Base-by-base conservation (phyloP, 2,113 vertebrate genomes). In the Saccopteryx bilineata region DNA sequence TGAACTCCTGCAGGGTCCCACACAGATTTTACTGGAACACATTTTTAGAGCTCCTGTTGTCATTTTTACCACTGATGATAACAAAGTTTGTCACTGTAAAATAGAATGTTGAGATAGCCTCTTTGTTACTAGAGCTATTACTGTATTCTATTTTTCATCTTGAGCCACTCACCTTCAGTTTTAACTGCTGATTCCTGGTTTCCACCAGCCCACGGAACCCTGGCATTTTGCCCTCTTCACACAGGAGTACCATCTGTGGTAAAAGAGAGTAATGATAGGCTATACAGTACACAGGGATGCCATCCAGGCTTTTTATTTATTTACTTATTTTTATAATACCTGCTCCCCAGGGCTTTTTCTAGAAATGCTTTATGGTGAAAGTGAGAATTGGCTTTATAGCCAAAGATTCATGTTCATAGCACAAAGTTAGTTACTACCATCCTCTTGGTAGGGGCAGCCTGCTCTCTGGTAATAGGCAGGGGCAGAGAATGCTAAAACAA, bases 161-260 rank as follows among this genome's bases (percentile, higher is more conserved):
- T 75, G 50, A 89, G 26, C 71, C 54, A 63, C 28, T 92, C 48
- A 89, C 56, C 46, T 80, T 95, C 60, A 68, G 86, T 90, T 91
- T 93, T 91, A 91, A 78, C 85, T 92, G 72, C 65, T 81, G 75
- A 75, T 79, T 94, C 58, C 56, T 95, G 84, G 79, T 97, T 84
- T 92, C 72, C 46, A 24, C 14, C n/a, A 82, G 52, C 63, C 78
- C 46, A 2, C 56, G 26, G 85, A 75, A 26, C 72, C 14, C 92
- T 97, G 95, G 87, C 88, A 60, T 93, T 87, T 90, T 94, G 78
- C 82, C 76, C 24, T 87, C 0, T 82, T 26, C 9, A 78, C 72
- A 74, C 54, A 66, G 50, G 86, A 91, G 74, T 86, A 46, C 93
- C 93, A 91, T 96, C 81, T 96, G 93, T 97, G 86, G 56, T 84